phyloP scores from a whole-genome alignment of 1,140 invertebrate species.

The Prorops nasuta region DNA sequence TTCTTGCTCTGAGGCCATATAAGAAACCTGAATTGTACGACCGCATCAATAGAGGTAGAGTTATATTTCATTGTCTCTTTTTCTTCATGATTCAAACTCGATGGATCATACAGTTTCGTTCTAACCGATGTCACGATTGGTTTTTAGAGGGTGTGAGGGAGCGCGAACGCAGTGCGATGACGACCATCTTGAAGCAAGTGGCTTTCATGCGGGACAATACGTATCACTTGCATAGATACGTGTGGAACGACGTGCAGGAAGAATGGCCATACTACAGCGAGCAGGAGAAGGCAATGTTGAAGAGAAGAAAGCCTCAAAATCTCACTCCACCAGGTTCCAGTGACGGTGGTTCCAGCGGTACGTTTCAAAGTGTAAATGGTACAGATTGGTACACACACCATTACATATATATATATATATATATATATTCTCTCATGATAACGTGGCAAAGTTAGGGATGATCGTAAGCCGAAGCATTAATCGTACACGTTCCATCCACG shows the following conservation, averaged over 20 bases:
- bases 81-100: neutral
- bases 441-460: too few species aligned
- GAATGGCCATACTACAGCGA: slow-evolving; percentile 93
- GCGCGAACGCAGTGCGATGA: slow-evolving; percentile 73
- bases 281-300: slow-evolving; percentile 81
- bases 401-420: too few species aligned
- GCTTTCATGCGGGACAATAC: slow-evolving; percentile 81
- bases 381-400: too few species aligned
- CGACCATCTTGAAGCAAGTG: slow-evolving; percentile 75
- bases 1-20: slow-evolving; percentile 86
- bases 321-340: slow-evolving; percentile 82
- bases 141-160: slow-evolving; percentile 84
- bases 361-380: too few species aligned
- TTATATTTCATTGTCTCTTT: neutral
- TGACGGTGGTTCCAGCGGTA: slow-evolving; percentile 70
- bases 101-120: neutral
- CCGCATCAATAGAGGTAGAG: slow-evolving; percentile 75
- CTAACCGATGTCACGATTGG: neutral
- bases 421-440: too few species aligned
- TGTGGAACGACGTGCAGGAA: slow-evolving; percentile 90
- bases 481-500: too few species aligned
- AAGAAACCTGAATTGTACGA: slow-evolving; percentile 88
- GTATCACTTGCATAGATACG: slow-evolving; percentile 78
- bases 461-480: too few species aligned
- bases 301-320: slow-evolving; percentile 85